A percentile compares a stretch with the other conserved stretches of the same genome.
phyloP scores from a whole-genome alignment of 2,113 vertebrate genomes.

The Melierax canorus region DNA sequence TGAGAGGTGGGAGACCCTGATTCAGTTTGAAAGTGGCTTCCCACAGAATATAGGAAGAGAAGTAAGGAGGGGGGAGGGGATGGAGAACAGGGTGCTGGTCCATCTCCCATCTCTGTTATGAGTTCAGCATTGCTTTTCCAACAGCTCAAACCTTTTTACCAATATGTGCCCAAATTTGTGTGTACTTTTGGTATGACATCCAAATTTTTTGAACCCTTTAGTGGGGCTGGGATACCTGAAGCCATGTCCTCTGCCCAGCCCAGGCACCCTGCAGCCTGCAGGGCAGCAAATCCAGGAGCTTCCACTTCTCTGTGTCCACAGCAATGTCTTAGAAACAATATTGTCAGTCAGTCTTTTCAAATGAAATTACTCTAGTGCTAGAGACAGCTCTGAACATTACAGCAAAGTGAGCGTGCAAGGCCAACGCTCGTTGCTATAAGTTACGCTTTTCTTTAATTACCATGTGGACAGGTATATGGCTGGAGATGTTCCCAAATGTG shows the following conservation, averaged over 20 bases:
- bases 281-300: not conserved
- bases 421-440: fast-evolving
- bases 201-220: not conserved
- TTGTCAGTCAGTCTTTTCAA: not conserved
- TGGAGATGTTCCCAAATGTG: not conserved
- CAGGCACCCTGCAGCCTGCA: not conserved
- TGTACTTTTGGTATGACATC: not conserved
- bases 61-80: not conserved
- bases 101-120: not conserved
- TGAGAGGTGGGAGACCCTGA: not conserved
- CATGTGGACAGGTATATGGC: not conserved
- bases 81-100: not conserved
- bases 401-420: not conserved
- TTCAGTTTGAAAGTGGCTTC: not conserved
- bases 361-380: not conserved
- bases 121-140: not conserved
- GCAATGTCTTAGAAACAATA: not conserved
- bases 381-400: not conserved
- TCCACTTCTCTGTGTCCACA: not conserved
- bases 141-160: not conserved
- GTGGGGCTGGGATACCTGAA: not conserved
- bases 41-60: not conserved
- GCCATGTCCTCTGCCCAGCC: not conserved
- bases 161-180: not conserved
- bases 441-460: not conserved